Conservation (phyloP, 2,113 vertebrate species). For the Leucoraja erinaceus region DNA sequence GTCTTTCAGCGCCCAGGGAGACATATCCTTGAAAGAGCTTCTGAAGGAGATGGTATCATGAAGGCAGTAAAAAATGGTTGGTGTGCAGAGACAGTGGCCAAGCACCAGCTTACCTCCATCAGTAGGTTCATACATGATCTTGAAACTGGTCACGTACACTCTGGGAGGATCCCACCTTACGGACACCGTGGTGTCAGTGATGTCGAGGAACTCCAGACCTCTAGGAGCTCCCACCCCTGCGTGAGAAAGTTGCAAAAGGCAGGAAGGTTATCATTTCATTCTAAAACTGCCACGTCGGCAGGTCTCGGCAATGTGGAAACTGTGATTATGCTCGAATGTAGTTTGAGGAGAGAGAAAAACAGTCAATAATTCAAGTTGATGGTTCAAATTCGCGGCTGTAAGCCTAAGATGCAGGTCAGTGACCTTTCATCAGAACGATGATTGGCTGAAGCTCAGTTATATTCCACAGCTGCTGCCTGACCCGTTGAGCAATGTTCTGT, state of each 20-base stretch:
- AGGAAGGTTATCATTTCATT: constrained; percentile 44
- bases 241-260: constrained; percentile 41
- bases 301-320: constrained; percentile 42
- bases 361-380: too few species aligned
- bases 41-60: not conserved
- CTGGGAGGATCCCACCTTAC: constrained; percentile 75
- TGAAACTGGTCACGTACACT: constrained; percentile 71
- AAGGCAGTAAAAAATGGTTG: not conserved
- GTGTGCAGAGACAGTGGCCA: not conserved
- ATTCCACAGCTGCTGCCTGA: too few species aligned
- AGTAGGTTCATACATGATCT: constrained; percentile 69
- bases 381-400: too few species aligned
- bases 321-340: constrained; percentile 34
- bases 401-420: too few species aligned
- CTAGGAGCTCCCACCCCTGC: constrained; percentile 77
- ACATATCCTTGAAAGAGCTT: not conserved
- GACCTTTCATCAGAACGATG: too few species aligned
- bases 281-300: constrained; percentile 40
- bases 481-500: too few species aligned
- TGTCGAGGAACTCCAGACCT: constrained; percentile 80
- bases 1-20: not conserved
- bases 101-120: constrained; percentile 68
- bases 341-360: not conserved
- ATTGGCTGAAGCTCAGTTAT: too few species aligned
- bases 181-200: constrained; percentile 77